Base-by-base conservation (phyloP, 2,888 invertebrate genomes). In the Augiades crinisus region DNA sequence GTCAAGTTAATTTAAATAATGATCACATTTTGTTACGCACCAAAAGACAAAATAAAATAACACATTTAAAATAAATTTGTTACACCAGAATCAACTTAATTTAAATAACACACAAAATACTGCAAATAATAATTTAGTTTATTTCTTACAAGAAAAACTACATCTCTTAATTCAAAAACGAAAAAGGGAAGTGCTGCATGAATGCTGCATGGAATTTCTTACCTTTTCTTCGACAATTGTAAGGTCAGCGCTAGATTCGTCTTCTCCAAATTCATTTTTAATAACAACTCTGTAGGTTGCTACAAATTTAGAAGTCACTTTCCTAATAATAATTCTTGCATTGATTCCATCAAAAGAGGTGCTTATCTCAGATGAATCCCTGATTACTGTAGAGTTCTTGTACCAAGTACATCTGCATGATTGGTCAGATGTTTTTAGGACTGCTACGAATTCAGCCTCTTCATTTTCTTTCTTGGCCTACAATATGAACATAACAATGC, bases 231-330 rank as follows among this genome's bases (percentile, higher is more conserved):
- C 89, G 1, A 90, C 92, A 7, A 99, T 94, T 14, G 95, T 95
- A 53, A 99, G 91, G 68, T 95, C 94, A 38, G 98, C 96, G 36
- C 93, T 93, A 1, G 96, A 95, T 71, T 96, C 95, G 64, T 96
- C 98, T 74, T 95, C 94, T 43, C 99, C 99, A 65, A 93, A 94
- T 75, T 98, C 96, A 77, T 99, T 99, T 70, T 93, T 94, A 47
- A 98, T 95, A 17, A 96, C 93, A 34, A 98, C 93, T 70, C 93
- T 94, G 81, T 97, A 98, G 43, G 93, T 93, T 33, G 96, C 97
- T 3, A 94, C 91, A 73, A 94, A 94, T 69, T 95, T 95, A n/a
- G 92, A 92, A 47, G 94, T 92, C 36, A 95, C 94, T 66, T 92
- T 92, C 59, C 92, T 93, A 61, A 98, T 95, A 55, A 93, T 94